A percentile compares a stretch with the other conserved stretches of the same genome.
phyloP scores from a whole-genome alignment of 2,888 invertebrate genomes.

The Diarsia dahlii region DNA sequence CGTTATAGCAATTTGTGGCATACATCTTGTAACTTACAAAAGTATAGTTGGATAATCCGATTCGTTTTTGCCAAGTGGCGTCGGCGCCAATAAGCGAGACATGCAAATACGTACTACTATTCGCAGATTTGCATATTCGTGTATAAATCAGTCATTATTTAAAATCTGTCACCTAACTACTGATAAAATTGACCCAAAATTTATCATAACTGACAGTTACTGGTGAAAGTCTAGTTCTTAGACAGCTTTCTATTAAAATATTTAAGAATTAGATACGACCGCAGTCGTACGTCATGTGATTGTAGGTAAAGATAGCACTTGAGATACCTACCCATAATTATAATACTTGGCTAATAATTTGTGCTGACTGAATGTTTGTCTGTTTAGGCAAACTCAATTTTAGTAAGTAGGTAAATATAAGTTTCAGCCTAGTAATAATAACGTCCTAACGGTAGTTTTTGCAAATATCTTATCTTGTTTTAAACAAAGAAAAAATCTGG shows the following conservation, averaged over 20 bases:
- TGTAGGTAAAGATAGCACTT: not conserved
- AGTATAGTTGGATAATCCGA: conserved; percentile 23
- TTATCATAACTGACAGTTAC: conserved; percentile 9
- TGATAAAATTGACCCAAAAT: conserved; percentile 32
- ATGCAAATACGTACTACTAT: conserved; percentile 44
- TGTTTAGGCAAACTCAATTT: not conserved
- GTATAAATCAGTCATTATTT: conserved; percentile 41
- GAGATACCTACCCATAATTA: not conserved
- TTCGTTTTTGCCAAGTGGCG: conserved; percentile 25
- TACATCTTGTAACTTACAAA: conserved; percentile 2
- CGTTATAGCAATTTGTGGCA: not conserved
- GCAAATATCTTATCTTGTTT: not conserved
- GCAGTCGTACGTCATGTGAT: not conserved
- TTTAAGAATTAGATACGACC: conserved; percentile 10
- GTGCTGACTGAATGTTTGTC: not conserved
- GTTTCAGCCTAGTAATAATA: no score
- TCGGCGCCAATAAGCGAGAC: conserved; percentile 35
- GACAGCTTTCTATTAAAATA: conserved; percentile 57
- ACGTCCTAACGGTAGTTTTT: not conserved
- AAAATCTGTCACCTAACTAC: conserved; percentile 36
- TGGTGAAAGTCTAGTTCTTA: conserved; percentile 48
- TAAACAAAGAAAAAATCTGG: not conserved
- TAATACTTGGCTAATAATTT: not conserved
- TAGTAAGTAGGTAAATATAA: not conserved
- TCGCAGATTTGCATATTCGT: conserved; percentile 35